Percentiles rank a stretch among this genome's conserved stretches.
These are phyloP conservation scores for Odocoileus hemionus DNA, from an alignment of 2,113 vertebrate species.

Conservation along the genomic window DNA sequence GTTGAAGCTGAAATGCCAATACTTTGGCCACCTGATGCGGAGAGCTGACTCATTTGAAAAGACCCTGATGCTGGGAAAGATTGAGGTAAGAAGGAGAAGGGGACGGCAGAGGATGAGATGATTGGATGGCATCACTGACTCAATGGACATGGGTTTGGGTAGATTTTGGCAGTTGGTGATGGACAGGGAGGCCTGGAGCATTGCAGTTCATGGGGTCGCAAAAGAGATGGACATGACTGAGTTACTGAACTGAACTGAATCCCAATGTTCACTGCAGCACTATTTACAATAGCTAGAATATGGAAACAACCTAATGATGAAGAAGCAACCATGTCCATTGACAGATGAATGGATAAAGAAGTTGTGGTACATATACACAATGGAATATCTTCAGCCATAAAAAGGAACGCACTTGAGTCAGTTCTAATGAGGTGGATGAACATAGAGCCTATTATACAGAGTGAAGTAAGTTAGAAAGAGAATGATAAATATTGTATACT, in stretches of 20 bases:
- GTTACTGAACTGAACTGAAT: neutral
- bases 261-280: neutral
- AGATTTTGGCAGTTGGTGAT: neutral
- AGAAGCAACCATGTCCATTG: neutral
- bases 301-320: neutral
- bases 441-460: neutral
- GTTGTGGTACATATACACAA: neutral
- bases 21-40: neutral
- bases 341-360: neutral
- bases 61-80: neutral
- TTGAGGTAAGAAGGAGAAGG: neutral
- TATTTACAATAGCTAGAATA: neutral
- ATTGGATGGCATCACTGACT: neutral
- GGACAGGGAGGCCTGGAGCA: neutral
- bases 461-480: neutral
- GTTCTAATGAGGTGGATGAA: neutral
- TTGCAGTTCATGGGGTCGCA: fast-evolving
- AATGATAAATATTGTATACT: neutral
- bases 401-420: neutral
- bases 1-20: neutral
- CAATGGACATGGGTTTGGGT: neutral
- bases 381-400: neutral
- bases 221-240: neutral
- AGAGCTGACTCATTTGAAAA: neutral
- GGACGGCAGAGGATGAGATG: neutral